A percentile compares a stretch with the other conserved stretches of the same genome.
Evolutionary conservation across 2,888 invertebrate genomes (phyloP).

Genomic region (Kryphioiulus occultus): DNA sequence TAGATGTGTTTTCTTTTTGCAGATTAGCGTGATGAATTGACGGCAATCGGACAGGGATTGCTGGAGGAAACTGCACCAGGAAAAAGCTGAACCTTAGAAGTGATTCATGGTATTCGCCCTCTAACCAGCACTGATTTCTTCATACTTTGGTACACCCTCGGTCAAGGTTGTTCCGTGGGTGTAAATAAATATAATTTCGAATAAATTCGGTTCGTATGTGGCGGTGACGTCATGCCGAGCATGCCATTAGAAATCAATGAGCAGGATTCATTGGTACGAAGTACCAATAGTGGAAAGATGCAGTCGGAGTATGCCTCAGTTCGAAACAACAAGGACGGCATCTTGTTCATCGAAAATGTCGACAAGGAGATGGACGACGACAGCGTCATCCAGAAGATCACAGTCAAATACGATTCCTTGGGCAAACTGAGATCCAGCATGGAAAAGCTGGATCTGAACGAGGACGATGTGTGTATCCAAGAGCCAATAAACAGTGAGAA

Average conservation of each 20-base stretch:
- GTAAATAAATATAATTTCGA: not conserved
- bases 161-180: constrained; percentile 4
- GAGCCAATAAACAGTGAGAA: not conserved
- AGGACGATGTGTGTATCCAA: constrained; percentile 46
- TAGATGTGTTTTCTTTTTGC: not conserved
- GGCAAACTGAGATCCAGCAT: constrained; percentile 47
- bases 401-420: constrained; percentile 50
- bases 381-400: constrained; percentile 47
- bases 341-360: constrained; percentile 35
- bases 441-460: constrained; percentile 49
- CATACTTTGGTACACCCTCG: constrained; percentile 22
- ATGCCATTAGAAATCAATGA: constrained; percentile 46
- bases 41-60: not conserved
- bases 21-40: not conserved
- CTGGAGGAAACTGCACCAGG: not conserved
- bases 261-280: not conserved
- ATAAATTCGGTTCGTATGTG: not conserved
- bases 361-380: constrained; percentile 25
- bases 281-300: constrained; percentile 36
- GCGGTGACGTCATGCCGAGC: constrained; percentile 2
- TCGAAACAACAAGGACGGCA: constrained; percentile 1
- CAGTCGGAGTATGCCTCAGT: constrained; percentile 47
- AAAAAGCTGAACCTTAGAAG: constrained; percentile 7
- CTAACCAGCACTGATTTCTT: not conserved
- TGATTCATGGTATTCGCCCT: not conserved